Base-by-base conservation (phyloP, 1,140 invertebrate species). In the Atta texana region DNA sequence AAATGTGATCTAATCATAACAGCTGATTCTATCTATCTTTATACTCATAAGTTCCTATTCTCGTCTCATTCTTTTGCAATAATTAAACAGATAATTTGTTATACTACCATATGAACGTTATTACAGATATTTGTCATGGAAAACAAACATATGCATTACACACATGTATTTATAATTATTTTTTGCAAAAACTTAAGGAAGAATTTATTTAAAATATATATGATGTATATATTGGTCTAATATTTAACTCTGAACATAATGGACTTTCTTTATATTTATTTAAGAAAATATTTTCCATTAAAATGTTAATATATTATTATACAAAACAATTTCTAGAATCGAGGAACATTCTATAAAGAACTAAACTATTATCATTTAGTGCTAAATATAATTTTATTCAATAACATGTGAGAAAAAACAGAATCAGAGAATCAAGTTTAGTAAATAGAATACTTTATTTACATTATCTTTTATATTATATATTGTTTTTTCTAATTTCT, bases 1-100 rank as follows among this genome's bases (percentile, higher is more conserved):
- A 69, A 49, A 34, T 74, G 28, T n/a, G 1, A 61, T 82, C 68
- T 74, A 74, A 84, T 84, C 74, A 51, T 63, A 63, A 71, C 69
- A 44, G 18, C 39, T 53, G 10, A 8, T 28, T 82, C 39, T n/a
- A 57, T 82, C 39, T n/a, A 57, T 31, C 6, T 7, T 10, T 18
- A 21, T n/a, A 18, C 10, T 7, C n/a, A 69, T 51, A 39, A 53
- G 51, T 12, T 24, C 44, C 12, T 10, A n/a, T 59, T 78, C 24
- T 51, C 34, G 1, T 49, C 53, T 44, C 39, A 61, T 63, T 74
- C 55, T 82, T 24, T 72, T 39, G 39, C 24, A 75, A 74, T 74
- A 74, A 75, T 57, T 28, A 49, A 24, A 3, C 34, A 5, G 14
- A 75, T 34, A 4, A 18, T 14, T 84, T 59, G 39, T 61, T 84